Evolutionary conservation across 2,888 invertebrate genomes (phyloP).

Genomic region (Agrochola lota): DNA sequence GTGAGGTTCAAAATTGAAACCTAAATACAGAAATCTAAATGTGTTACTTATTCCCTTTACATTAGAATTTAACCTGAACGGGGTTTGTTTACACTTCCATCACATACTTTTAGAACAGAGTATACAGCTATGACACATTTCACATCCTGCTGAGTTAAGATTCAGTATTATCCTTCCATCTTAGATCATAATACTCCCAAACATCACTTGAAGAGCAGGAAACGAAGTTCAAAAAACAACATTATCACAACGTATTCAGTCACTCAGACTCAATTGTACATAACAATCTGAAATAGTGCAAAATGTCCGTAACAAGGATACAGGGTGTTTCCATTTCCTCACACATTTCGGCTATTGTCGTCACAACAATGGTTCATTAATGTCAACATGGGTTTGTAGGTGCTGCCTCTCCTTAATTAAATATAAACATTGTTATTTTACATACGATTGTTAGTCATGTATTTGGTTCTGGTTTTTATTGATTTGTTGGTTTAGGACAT

Average conservation of each 20-base stretch:
- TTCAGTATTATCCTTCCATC: neutral
- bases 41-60: neutral
- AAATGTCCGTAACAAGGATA: conserved; percentile 60
- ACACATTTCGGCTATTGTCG: conserved; percentile 74
- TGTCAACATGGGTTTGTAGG: conserved; percentile 55
- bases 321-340: conserved; percentile 70
- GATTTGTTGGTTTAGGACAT: neutral
- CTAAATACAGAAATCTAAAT: neutral
- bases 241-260: conserved; percentile 39
- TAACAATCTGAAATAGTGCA: conserved; percentile 49
- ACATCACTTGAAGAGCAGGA: conserved; percentile 22
- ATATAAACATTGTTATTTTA: conserved; percentile 52
- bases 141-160: neutral
- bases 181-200: neutral
- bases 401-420: conserved; percentile 52
- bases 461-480: neutral
- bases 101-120: neutral
- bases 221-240: conserved; percentile 37
- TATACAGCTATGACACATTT: neutral
- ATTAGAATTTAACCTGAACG: neutral
- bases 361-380: conserved; percentile 80
- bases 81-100: neutral
- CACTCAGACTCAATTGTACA: conserved; percentile 37
- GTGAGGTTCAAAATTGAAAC: neutral
- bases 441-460: conserved; percentile 14